A percentile compares a stretch with the other conserved stretches of the same genome.
Evolutionary conservation across 2,113 vertebrate genomes (phyloP).

Genomic region (Nansenia antarctica): DNA sequence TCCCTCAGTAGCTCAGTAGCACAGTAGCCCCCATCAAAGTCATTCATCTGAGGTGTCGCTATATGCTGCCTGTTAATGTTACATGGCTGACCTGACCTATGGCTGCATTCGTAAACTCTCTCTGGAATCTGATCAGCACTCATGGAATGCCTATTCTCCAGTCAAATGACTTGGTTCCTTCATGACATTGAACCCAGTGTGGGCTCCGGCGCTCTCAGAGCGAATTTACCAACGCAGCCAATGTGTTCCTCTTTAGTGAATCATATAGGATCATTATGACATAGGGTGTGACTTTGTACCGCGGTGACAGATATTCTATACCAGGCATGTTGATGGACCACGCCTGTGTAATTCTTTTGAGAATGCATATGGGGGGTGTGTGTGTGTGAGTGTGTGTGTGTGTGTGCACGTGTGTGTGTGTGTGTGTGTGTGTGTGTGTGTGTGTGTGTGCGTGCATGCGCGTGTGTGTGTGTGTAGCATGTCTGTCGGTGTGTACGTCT

Average conservation of each 20-base stretch:
- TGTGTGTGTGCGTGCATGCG: background rate
- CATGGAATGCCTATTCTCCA: too few relatives aligned
- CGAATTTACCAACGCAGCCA: too few relatives aligned
- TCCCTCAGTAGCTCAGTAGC: conserved; percentile 13
- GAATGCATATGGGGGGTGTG: background rate
- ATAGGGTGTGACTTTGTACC: conserved; percentile 54
- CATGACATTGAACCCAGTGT: too few relatives aligned
- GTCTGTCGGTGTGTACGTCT: background rate
- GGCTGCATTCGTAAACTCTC: too few relatives aligned
- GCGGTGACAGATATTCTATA: conserved; percentile 45
- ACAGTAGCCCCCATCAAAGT: conserved; percentile 6
- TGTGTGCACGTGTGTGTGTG: conserved; percentile 6
- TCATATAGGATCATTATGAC: conserved; percentile 29
- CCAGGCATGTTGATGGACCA: conserved; percentile 12
- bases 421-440: conserved; percentile 8
- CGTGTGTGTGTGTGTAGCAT: background rate
- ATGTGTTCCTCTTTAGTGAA: too few relatives aligned
- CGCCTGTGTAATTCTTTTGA: background rate
- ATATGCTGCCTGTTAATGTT: conserved; percentile 36
- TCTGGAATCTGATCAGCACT: too few relatives aligned
- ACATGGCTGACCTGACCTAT: conserved; percentile 45
- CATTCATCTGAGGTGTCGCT: conserved; percentile 4
- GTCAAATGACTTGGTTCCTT: too few relatives aligned
- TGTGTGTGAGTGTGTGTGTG: conserved; percentile 9
- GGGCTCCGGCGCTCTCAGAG: too few relatives aligned